Percentiles rank a stretch among this genome's conserved stretches.
These are phyloP conservation scores for Exaiptasia diaphana DNA, from an alignment of 64 coral and sea anemone species.

Conservation along the genomic window DNA sequence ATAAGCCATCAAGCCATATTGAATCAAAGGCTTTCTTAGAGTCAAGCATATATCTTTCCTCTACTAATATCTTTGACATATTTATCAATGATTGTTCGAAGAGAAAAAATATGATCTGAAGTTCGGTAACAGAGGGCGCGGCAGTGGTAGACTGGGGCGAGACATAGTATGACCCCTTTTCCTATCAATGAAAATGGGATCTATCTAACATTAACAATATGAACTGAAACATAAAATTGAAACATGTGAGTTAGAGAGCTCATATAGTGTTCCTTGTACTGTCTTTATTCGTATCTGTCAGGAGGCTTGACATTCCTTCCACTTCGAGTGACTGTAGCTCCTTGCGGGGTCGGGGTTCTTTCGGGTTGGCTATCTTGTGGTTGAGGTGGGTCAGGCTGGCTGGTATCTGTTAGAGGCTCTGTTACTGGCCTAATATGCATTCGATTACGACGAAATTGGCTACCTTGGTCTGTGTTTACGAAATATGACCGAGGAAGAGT, in stretches of 20 bases:
- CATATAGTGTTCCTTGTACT: no score
- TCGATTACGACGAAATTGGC: background rate
- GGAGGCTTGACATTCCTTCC: background rate
- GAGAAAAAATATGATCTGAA: no score
- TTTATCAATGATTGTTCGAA: no score
- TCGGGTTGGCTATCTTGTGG: background rate
- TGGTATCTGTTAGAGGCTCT: background rate
- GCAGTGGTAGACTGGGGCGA: no score
- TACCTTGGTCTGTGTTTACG: background rate
- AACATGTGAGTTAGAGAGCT: no score
- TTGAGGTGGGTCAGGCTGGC: background rate
- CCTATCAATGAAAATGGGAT: no score
- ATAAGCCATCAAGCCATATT: background rate
- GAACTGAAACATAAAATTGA: no score
- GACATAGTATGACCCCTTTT: no score
- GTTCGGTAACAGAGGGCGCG: no score
- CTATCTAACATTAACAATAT: no score
- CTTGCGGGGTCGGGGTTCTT: background rate
- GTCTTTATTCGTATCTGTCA: no score
- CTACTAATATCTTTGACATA: no score
- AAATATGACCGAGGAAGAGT: background rate
- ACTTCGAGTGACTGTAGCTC: background rate
- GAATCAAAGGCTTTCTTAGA: background rate
- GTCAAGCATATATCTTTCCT: background rate
- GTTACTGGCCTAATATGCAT: background rate